Conservation (phyloP, 2,797 vertebrate species). For the Aeoliscus strigatus region DNA sequence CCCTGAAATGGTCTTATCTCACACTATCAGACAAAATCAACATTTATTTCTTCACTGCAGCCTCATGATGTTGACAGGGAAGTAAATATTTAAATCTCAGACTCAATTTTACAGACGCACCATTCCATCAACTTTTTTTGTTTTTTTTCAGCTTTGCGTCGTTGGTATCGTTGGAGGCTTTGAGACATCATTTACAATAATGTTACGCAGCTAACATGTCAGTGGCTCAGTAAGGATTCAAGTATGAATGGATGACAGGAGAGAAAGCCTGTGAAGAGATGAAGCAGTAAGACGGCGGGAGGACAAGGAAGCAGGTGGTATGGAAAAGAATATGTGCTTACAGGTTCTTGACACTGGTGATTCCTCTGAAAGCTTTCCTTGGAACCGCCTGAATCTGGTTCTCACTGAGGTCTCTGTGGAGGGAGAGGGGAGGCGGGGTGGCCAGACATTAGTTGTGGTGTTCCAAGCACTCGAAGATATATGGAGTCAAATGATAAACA, state of each 20-base stretch:
- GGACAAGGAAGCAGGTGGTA: background rate
- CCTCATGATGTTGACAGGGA: no score
- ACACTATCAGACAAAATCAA: background rate
- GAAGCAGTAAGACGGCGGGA: background rate
- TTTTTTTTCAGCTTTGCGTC: no score
- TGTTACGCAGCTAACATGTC: background rate
- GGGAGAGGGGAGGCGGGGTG: no score
- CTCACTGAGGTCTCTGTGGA: constrained; percentile 92
- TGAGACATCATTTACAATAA: no score
- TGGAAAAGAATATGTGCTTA: constrained; percentile 71
- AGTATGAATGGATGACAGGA: background rate
- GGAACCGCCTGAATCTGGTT: constrained; percentile 97
- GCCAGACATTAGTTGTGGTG: constrained; percentile 43
- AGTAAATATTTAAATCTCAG: no score
- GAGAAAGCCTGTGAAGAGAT: background rate
- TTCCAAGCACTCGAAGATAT: constrained; percentile 27
- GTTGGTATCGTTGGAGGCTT: no score
- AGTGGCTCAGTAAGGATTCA: constrained; percentile 1
- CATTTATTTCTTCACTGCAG: background rate
- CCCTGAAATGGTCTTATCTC: no score
- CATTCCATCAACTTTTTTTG: no score
- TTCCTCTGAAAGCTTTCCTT: constrained; percentile 95
- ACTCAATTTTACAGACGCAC: no score
- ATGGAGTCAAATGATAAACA: constrained; percentile 39
- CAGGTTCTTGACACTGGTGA: constrained; percentile 96